Percentiles rank a stretch among this genome's conserved stretches.
phyloP scores from a whole-genome alignment of 2,113 vertebrate species.

The Sinocyclocheilus rhinocerous region DNA sequence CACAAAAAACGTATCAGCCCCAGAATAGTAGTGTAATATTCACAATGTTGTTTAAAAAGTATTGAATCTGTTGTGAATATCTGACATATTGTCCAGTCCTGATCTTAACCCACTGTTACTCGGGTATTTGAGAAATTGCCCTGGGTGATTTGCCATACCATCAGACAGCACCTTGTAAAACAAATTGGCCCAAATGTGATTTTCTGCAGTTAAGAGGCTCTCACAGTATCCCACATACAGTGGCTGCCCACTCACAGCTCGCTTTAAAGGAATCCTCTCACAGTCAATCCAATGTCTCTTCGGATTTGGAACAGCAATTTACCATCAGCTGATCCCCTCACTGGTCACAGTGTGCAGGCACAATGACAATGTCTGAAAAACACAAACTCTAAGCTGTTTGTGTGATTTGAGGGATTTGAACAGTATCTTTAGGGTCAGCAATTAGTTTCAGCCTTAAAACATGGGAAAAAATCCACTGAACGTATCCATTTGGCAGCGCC shows the following conservation, averaged over 20 bases:
- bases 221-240: background rate
- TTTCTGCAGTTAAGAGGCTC: conserved; percentile 23
- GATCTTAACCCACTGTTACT: background rate
- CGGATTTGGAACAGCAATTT: conserved; percentile 72
- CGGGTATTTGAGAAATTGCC: background rate
- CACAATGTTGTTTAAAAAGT: background rate
- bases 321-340: conserved; percentile 73
- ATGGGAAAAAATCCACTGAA: background rate
- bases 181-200: conserved; percentile 45
- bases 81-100: background rate
- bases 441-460: background rate
- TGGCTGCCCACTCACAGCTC: conserved; percentile 8
- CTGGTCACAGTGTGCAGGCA: conserved; percentile 63
- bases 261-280: conserved; percentile 63
- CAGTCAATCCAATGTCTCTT: conserved; percentile 67
- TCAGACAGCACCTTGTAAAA: background rate
- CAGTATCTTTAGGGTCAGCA: too few relatives aligned
- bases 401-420: background rate
- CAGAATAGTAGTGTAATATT: background rate
- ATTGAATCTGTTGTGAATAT: background rate
- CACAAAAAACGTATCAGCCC: too few relatives aligned
- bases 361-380: conserved; percentile 68
- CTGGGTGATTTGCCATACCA: background rate
- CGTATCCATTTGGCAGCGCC: background rate
- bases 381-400: conserved; percentile 64